Percentiles rank a stretch among this genome's conserved stretches.
Conservation (phyloP, 2,888 invertebrate genomes). For the Drosophila ezoana region DNA sequence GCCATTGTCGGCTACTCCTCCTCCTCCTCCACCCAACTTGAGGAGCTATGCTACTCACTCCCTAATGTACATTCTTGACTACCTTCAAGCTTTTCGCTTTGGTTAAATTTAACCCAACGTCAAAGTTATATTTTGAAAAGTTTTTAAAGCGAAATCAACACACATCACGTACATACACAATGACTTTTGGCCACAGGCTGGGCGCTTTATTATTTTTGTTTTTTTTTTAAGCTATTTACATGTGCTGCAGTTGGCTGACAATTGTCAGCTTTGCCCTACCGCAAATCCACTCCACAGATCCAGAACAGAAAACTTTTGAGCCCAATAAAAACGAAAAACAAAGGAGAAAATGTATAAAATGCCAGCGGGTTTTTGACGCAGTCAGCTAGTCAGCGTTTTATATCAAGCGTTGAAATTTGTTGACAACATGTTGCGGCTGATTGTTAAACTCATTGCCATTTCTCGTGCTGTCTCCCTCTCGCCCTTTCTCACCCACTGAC, state of each 20-base stretch:
- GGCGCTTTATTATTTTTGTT: slow-evolving; percentile 28
- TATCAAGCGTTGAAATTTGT: slow-evolving; percentile 74
- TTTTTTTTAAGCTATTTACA: slow-evolving; percentile 71
- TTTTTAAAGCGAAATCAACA: slow-evolving; percentile 32
- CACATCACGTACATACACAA: slow-evolving; percentile 11
- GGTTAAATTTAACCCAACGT: slow-evolving; percentile 34
- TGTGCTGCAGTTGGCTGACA: slow-evolving; percentile 59
- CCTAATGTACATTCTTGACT: slow-evolving; percentile 32
- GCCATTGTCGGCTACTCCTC: slow-evolving; percentile 6
- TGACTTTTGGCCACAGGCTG: slow-evolving; percentile 48
- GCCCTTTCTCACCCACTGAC: not conserved
- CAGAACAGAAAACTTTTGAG: slow-evolving; percentile 18
- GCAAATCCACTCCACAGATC: not conserved
- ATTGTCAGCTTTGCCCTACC: slow-evolving; percentile 42
- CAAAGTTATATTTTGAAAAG: slow-evolving; percentile 43
- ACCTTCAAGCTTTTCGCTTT: slow-evolving; percentile 32
- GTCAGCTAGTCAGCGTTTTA: slow-evolving; percentile 63
- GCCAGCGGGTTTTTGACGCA: slow-evolving; percentile 62
- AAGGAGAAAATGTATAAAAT: slow-evolving; percentile 16
- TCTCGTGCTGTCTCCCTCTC: slow-evolving; percentile 7
- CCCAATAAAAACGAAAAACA: slow-evolving; percentile 11
- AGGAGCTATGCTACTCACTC: slow-evolving; percentile 9
- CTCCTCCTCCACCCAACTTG: not conserved
- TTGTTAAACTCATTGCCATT: slow-evolving; percentile 47
- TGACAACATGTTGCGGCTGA: slow-evolving; percentile 74